Base-by-base conservation (phyloP, 2,888 invertebrate genomes). In the Platerodrilus igneus region DNA sequence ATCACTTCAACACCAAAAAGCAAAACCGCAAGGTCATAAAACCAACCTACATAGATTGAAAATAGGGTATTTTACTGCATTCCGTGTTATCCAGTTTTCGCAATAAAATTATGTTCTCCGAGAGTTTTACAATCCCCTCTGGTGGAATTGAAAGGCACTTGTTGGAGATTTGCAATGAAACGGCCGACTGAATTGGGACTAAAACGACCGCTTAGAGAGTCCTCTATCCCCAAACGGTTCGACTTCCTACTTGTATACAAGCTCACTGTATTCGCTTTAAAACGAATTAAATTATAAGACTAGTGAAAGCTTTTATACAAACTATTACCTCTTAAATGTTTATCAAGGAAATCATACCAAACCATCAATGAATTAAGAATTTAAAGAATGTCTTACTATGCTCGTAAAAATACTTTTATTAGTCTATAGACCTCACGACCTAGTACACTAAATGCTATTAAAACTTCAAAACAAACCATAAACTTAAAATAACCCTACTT, bases 131-230 rank as follows among this genome's bases (percentile, higher is more conserved):
- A 62, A 64, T 66, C 59, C 66, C 67, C 66, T 65, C 66, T 67
- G 64, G 63, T 63, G 61, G 65, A 56, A 59, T 63, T 62, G 56
- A 47, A 55, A 51, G 59, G 60, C 60, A 64, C 63, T 64, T 64
- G 59, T 55, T 58, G 58, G 60, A 62, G 64, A 64, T 66, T 66
- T 62, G 59, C 58, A 60, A 59, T 59, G 58, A 63, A 62, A 60
- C 56, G 58, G 56, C 59, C 60, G 60, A 60, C 60, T 56, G 59
- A 61, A 59, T 63, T 58, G 55, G 64, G 61, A 62, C n/a, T n/a
- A n/a, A n/a, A n/a, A n/a, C n/a, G n/a, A n/a, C n/a, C n/a, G n/a
- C n/a, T n/a, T n/a, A n/a, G n/a, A n/a, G n/a, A n/a, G n/a, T 53
- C 53, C 53, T 40, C 56, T 52, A 57, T 61, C 61, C 63, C 63